Conservation (phyloP, 2,113 vertebrate species). For the Alaudala cheleensis region DNA sequence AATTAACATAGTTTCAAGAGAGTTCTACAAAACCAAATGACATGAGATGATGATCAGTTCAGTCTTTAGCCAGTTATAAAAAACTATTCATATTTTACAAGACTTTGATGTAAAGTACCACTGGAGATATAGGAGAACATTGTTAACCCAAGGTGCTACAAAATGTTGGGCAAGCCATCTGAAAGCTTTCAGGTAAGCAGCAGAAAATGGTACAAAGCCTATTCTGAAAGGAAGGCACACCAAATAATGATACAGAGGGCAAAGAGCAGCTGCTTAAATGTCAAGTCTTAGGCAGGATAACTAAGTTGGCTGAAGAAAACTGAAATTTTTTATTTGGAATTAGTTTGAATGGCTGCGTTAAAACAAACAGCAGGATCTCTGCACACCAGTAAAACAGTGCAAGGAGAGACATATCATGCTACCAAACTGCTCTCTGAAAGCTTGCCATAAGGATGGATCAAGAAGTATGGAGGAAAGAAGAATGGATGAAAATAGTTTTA, state of each 20-base stretch:
- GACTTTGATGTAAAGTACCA: neutral
- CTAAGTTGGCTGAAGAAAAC: neutral
- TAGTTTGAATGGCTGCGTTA: neutral
- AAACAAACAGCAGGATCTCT: neutral
- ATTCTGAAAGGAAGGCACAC: neutral
- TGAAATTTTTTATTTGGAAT: neutral
- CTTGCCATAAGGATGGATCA: neutral
- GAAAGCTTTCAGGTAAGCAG: neutral
- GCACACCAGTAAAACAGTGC: neutral
- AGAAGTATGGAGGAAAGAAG: neutral
- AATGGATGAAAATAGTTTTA: neutral
- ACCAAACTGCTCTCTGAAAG: neutral
- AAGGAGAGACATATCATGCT: neutral
- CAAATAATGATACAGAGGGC: neutral
- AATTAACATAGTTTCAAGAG: neutral
- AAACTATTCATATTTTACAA: neutral
- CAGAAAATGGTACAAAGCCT: neutral
- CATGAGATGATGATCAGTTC: neutral
- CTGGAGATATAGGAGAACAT: neutral
- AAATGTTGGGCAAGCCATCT: neutral
- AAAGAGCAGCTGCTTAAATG: neutral
- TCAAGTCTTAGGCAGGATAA: neutral
- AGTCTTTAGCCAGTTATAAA: neutral
- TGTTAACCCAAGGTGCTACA: neutral
- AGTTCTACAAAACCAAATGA: neutral